phyloP scores from a whole-genome alignment of 2,113 vertebrate species.

The human (Homo sapiens) region GRCh38 chr1:246910501-246911000 shows the following conservation, averaged over 20 bases:
- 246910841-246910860: not conserved
- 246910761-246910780: not conserved
- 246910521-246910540: not conserved
- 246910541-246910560: constrained; percentile 4
- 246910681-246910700: not conserved
- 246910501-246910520: not conserved
- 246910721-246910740: not conserved
- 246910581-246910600: not conserved
- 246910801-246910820: not conserved
- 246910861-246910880: not conserved
- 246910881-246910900: not conserved
- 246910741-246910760: not conserved
- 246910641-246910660: not conserved
- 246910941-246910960: not conserved
- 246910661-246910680: not conserved
- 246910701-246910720: not conserved
- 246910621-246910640: not conserved
- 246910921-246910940: not conserved
- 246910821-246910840: not conserved
- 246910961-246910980: not conserved
- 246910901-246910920: not conserved
- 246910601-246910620: not conserved
- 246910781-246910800: not conserved
- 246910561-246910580: not conserved
- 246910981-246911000: not conserved